Evolutionary conservation across 2,888 invertebrate species (phyloP), one percentile per base, ranked within the genome.

Genomic region (Deroplatys truncata): DNA sequence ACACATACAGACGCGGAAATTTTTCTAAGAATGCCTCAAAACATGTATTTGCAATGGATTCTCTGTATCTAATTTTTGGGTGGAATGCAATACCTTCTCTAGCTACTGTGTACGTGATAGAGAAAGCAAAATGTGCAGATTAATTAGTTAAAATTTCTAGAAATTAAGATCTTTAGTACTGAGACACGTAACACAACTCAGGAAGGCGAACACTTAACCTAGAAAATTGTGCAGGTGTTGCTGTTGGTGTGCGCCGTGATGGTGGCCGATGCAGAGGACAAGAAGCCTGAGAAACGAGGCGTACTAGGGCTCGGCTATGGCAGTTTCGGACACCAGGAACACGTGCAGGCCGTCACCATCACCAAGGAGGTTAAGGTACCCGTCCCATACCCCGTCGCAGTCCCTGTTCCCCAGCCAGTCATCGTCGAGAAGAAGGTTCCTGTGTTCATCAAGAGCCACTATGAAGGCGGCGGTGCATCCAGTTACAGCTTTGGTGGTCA

Each of bases 311-410:
- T 72, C 16, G 56, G 43, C 43, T 43, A 43, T 13, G 43, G 56
- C 25, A 7, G 56, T 4, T 72, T 20, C 56, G 56, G 56, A 25
- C 56, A 72, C 31, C 91, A 93, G 91, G 93, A 93, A 9, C 92
- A 93, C 86, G 20, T 72, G 20, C 20, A 72, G 20, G 25, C 56
- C 5, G 5, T 72, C 20, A 72, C 56, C 25, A 72, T 72, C 25
- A 72, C 20, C 56, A 72, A 72, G 20, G 56, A 72, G 56, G 56
- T 72, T 8, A 72, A 72, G 56, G 84, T 84, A 8, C 84, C 84
- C 15, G 29, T 28, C 5, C 84, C 84, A 1, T 82, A 83, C 72
- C 43, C 43, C 8, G 31, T 25, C 56, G 56, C 28, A 15, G 84
- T 84, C 16, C 84, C 29, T 29, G 84, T 84, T 5, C 84, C 84